phyloP scores from a whole-genome alignment of 2,113 vertebrate species.

The Prunella himalayana region DNA sequence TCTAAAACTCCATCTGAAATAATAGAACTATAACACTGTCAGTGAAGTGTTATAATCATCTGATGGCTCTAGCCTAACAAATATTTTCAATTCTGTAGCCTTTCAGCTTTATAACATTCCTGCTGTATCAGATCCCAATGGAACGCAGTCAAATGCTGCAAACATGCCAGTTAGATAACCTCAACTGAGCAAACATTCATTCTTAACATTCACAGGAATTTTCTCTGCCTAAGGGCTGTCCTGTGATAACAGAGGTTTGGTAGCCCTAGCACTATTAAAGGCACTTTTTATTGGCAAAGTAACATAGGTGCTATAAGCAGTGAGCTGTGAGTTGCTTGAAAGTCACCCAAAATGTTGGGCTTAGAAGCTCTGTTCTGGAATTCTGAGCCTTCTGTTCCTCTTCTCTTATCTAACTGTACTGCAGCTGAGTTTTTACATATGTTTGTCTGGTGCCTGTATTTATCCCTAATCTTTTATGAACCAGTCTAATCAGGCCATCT shows the following conservation, averaged over 20 bases:
- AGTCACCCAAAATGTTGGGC: not conserved
- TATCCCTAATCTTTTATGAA: not conserved
- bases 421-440: not conserved
- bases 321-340: not conserved
- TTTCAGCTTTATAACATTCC: not conserved
- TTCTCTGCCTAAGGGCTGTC: not conserved
- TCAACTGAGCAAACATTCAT: not conserved
- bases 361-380: not conserved
- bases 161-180: not conserved
- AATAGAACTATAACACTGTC: not conserved
- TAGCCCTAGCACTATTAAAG: not conserved
- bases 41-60: not conserved
- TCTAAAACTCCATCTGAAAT: not conserved
- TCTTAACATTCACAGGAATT: not conserved
- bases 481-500: not conserved
- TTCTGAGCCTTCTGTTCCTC: not conserved
- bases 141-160: not conserved
- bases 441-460: not conserved
- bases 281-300: not conserved
- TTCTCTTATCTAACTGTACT: not conserved
- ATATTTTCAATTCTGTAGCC: not conserved
- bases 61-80: not conserved
- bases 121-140: not conserved
- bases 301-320: not conserved
- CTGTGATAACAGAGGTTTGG: not conserved